Base-by-base conservation (phyloP, 2,797 vertebrate species). In the Syngnathus rostellatus region DNA sequence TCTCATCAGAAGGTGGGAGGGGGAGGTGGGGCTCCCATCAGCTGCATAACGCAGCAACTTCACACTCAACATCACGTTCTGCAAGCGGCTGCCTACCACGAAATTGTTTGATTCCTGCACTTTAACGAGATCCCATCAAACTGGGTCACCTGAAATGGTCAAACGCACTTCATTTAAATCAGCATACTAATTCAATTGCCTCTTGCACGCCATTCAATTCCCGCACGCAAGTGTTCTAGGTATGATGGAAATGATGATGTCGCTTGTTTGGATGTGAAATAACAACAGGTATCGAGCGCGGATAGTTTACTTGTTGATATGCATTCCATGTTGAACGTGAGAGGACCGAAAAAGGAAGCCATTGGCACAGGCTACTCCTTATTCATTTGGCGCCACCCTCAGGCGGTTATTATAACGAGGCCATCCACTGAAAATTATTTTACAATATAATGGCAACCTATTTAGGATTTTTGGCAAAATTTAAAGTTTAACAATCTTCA, bases 351-450 rank as follows among this genome's bases (percentile, higher is more conserved):
- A 85, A 81, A 84, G 76, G 45, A 50, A 64, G 50, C 37, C 19
- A 21, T 2, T 81, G 71, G 39, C 17, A 51, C 70, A 46, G 77
- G 67, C 75, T 76, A 71, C 85, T 83, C 62, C 81, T 90, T 88
- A 88, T 88, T 88, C 87, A 87, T 91, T 85, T 92, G 90, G 90
- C 91, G 91, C 90, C 91, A 89, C 84, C 91, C 84, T 89, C 89
- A 89, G 91, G 89, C 85, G 77, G 77, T 75, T 74, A 64, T 59
- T 69, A 71, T 84, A 81, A 17, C 41, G 70, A 68, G 64, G 39
- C 23, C 50, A 66, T 19, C 43, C 65, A 61, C 45, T 23, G 19
- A 31, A 59, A 46, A 31, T 23, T 23, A 62, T 23, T 21, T 9
- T 12, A 25, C 19, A 7, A 17, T 16, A 8, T 2, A 37, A 57